Evolutionary conservation across 2,797 vertebrate species (phyloP), one percentile per base, ranked within the genome.

Genomic region (Geotrypetes seraphini): DNA sequence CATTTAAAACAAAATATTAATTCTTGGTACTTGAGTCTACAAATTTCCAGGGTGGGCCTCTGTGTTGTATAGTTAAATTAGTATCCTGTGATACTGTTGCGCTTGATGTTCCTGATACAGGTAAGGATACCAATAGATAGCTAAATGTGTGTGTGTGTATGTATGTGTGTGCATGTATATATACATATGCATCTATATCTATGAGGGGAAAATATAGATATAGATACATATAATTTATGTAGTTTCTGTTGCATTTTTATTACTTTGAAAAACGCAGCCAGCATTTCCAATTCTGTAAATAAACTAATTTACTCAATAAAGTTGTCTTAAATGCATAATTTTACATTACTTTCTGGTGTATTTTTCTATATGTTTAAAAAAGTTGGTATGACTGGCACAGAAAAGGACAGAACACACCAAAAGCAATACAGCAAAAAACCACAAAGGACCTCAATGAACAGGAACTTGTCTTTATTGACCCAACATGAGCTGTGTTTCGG

Each of bases 261-360:
- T 65, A 69, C 64, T 57, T 68, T 71, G 73, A 79, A 66, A 54
- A 72, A 51, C 64, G 68, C 75, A 71, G 69, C 73, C 78, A 78
- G 76, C 73, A 48, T 81, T 75, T 63, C 81, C 78, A 66, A 60
- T 66, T 78, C 56, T 84, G 83, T 81, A 86, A 86, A 88, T 88
- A 87, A 83, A 84, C 76, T 77, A 80, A 86, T 78, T 85, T 91
- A 75, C 82, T 71, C 82, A 97, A 92, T 97, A 96, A 97, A 97
- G 69, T 79, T 26, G 78, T 86, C 78, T 87, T 84, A 86, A 94
- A 89, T 83, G 87, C 82, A 42, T 80, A 75, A 72, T 79, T 72
- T 73, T 68, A 78, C 74, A 66, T 79, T 81, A n/a, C n/a, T 76
- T 72, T 78, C 79, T 70, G 59, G 69, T 55, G 50, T 57, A 64